Percentiles rank a stretch among this genome's conserved stretches.
Conservation (phyloP, 2,888 invertebrate species). For the Polyommatus icarus region DNA sequence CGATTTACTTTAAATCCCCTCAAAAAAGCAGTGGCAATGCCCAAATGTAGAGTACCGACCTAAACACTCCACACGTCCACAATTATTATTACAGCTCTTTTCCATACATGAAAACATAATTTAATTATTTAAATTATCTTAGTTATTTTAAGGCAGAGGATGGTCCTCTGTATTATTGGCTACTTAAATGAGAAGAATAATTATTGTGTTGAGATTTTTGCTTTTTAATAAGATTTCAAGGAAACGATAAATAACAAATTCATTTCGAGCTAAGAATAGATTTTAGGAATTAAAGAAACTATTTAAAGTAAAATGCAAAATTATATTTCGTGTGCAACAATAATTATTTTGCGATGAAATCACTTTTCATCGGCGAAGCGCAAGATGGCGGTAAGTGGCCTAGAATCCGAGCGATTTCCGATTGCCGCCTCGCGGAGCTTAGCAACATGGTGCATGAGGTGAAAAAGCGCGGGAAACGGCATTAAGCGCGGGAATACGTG, state of each 20-base stretch:
- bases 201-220: neutral
- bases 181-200: neutral
- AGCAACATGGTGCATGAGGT: constrained; percentile 46
- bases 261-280: too few relatives aligned
- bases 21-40: neutral
- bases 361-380: constrained; percentile 47
- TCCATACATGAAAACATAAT: neutral
- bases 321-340: constrained; percentile 32
- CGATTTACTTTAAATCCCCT: neutral
- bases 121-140: neutral
- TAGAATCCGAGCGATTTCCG: constrained; percentile 77
- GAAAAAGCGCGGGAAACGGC: constrained; percentile 28
- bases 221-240: too few relatives aligned
- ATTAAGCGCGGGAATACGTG: neutral
- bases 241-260: neutral
- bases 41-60: neutral
- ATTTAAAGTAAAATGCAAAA: neutral
- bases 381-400: constrained; percentile 57
- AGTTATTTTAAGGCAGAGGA: neutral
- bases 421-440: constrained; percentile 52
- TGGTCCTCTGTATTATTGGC: neutral
- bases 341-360: constrained; percentile 47
- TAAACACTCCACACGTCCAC: neutral
- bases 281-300: neutral
- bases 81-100: too few relatives aligned